Conservation (phyloP, 2,113 vertebrate genomes). For the Seriola aureovittata region DNA sequence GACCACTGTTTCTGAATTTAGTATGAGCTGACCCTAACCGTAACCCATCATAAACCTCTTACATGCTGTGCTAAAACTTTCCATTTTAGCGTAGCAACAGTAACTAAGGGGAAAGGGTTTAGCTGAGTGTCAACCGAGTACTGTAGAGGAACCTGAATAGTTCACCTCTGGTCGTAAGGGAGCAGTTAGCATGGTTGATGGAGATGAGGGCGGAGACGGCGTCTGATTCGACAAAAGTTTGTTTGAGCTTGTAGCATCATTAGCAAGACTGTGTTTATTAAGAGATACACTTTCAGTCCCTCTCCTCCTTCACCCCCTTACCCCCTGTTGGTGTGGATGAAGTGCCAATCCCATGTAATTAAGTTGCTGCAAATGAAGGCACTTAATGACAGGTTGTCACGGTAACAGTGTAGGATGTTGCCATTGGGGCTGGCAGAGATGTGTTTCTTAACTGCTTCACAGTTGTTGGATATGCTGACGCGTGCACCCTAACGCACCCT, state of each 20-base stretch:
- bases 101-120: background rate
- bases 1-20: too few relatives aligned
- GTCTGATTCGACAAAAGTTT: background rate
- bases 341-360: conserved; percentile 63
- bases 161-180: background rate
- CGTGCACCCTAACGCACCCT: background rate
- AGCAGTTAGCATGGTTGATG: background rate
- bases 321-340: conserved; percentile 3
- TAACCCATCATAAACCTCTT: too few relatives aligned
- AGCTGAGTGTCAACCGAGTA: background rate
- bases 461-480: conserved; percentile 45
- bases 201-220: background rate
- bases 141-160: background rate
- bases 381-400: conserved; percentile 72
- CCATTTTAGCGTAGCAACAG: background rate
- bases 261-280: conserved; percentile 5
- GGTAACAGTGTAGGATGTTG: conserved; percentile 61
- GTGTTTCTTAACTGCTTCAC: conserved; percentile 53
- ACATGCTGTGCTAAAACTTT: too few relatives aligned
- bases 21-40: too few relatives aligned
- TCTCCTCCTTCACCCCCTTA: background rate
- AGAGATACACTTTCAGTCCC: background rate
- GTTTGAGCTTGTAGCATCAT: background rate
- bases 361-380: conserved; percentile 63
- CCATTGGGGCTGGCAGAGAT: conserved; percentile 27